Base-by-base conservation (phyloP, 2,797 vertebrate genomes). In the Hydrocynus forskahlii region DNA sequence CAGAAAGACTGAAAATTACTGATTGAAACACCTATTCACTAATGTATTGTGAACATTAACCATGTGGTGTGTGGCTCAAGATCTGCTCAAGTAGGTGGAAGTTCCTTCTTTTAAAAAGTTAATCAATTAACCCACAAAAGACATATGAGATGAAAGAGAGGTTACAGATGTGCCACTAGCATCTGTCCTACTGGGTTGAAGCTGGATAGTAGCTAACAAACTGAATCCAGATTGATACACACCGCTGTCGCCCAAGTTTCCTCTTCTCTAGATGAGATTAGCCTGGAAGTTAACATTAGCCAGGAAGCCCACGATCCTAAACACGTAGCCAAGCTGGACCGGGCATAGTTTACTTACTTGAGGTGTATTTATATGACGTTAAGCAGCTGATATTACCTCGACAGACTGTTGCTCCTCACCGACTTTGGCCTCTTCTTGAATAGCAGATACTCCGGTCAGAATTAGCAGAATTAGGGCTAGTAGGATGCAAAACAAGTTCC, bases 341-440 rank as follows among this genome's bases (percentile, higher is more conserved):
- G 13, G 57, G 1, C 25, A 55, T 13, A 25, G 14, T 59, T 52
- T 25, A 25, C 21, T 14, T 19, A 48, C 29, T 19, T 52, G 5
- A 4, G 25, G 16, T 45, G 1, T 9, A 55, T 19, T n/a, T 6
- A 23, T 6, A 23, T 7, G n/a, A 5, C 25, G 5, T 77, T 43
- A 59, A 43, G 64, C 2, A 9, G 9, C 6, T 17, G 0, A 4
- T 1, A 2, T 72, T 86, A 95, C 94, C 93, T 95, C 92, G 50
- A 82, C 88, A 0, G 71, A 86, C 1, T 87, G 84, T 38, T 90
- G 89, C 38, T 92, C 92, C 16, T 88, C 89, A 1, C 67, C 81
- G 0, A 89, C 3, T 75, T 91, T 92, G 13, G 87, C 86, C 9
- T 95, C 94, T 38, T 94, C 94, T 19, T 91, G 92, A 72, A 88